These are phyloP conservation scores for Leucoptera coffeella DNA, from an alignment of 2,888 invertebrate species.

Conservation along the genomic window DNA sequence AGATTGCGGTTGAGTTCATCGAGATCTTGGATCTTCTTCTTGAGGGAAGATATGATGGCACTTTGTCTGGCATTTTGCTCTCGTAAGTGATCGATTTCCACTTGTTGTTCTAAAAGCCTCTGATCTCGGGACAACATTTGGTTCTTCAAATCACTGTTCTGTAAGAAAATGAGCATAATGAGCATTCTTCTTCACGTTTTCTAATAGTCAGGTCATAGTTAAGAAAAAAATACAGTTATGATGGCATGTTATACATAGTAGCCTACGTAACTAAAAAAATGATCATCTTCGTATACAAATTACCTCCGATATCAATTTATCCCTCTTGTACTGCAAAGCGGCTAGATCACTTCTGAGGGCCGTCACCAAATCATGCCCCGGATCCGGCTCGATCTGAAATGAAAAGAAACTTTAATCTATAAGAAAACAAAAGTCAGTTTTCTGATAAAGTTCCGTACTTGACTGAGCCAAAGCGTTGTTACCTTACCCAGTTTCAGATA, in stretches of 20 bases:
- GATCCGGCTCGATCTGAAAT: slow-evolving; percentile 51
- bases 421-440: too few species aligned
- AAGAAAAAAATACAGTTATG: not conserved
- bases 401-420: too few species aligned
- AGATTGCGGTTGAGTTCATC: slow-evolving; percentile 72
- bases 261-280: not conserved
- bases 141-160: slow-evolving; percentile 67
- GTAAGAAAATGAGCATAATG: slow-evolving; percentile 14
- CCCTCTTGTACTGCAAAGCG: slow-evolving; percentile 76
- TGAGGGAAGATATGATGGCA: slow-evolving; percentile 71
- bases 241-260: not conserved
- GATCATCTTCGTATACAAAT: too few species aligned
- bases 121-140: slow-evolving; percentile 66
- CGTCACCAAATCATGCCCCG: slow-evolving; percentile 63
- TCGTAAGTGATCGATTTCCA: slow-evolving; percentile 71
- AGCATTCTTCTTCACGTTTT: too few species aligned
- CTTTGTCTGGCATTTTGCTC: slow-evolving; percentile 81
- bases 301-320: slow-evolving; percentile 72
- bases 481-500: too few species aligned
- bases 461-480: too few species aligned
- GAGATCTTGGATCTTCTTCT: slow-evolving; percentile 70
- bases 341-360: slow-evolving; percentile 78
- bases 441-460: too few species aligned
- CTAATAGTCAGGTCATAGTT: too few species aligned
- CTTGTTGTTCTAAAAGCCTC: slow-evolving; percentile 67